Base-by-base conservation (phyloP, 1,140 invertebrate species). In the Camponotus vicinus region DNA sequence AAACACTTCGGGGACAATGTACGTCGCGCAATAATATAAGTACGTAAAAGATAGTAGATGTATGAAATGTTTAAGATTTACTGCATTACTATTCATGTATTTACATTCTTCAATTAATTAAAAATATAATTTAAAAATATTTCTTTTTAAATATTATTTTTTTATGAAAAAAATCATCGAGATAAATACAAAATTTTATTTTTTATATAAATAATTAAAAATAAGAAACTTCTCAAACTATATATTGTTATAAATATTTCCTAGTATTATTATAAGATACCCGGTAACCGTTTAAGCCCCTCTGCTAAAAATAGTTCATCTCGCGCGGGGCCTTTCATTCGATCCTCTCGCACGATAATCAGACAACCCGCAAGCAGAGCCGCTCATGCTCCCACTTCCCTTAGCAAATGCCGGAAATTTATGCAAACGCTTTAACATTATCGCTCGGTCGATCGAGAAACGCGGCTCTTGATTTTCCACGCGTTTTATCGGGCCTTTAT, bases 381-480 rank as follows among this genome's bases (percentile, higher is more conserved):
- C 75, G 73, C 77, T 90, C 83, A 86, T 90, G 78, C 82, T 90
- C 80, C 82, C 83, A 79, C 83, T 86, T 52, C 55, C 83, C 83
- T 90, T 86, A 55, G 76, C 75, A 90, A 91, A 88, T 90, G 88
- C 89, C 89, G 89, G 89, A 91, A 91, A 91, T 91, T 91, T 91
- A 89, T 91, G 89, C 89, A 90, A 90, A 86, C 79, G 63, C 27
- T 75, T 84, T 86, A 84, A 90, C 89, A 64, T 70, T 91, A 91
- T 91, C 89, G 9, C 55, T 6, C 9, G 42, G 59, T 61, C 40
- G 78, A 90, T 90, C 89, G 59, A 63, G 37, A 55, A 64, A 66
- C 86, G 76, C 78, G 84, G 77, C 59, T 73, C 85, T 85, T 76
- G 79, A 86, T 90, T 86, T 83, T 87, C 61, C 86, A 82, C 87